Conservation (phyloP, 2,888 invertebrate genomes). For the Ephialtes manifestator region DNA sequence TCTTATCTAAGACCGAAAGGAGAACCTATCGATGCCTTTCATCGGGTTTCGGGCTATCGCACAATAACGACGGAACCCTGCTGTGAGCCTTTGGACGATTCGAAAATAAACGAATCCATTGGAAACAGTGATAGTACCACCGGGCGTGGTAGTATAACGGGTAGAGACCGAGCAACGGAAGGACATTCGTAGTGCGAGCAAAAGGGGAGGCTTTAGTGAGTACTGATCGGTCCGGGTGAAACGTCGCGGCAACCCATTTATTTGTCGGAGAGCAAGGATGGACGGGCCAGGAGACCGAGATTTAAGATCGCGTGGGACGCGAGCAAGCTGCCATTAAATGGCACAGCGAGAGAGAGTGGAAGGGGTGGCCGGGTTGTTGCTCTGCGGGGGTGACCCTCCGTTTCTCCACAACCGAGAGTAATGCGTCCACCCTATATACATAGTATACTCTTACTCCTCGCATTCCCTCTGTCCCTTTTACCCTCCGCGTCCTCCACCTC, state of each 20-base stretch:
- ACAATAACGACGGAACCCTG: slow-evolving; percentile 44
- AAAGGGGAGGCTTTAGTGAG: slow-evolving; percentile 42
- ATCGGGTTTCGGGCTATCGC: slow-evolving; percentile 38
- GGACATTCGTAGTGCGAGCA: slow-evolving; percentile 1
- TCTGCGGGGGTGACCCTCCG: slow-evolving; percentile 52
- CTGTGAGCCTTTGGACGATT: slow-evolving; percentile 25
- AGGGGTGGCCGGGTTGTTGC: slow-evolving; percentile 54
- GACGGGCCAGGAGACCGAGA: slow-evolving; percentile 63
- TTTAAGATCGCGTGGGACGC: slow-evolving; percentile 72
- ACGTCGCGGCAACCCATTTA: slow-evolving; percentile 64
- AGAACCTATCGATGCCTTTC: slow-evolving; percentile 49
- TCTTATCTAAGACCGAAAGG: slow-evolving; percentile 44
- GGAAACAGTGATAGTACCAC: slow-evolving; percentile 25
- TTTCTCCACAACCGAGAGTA: slow-evolving; percentile 51
- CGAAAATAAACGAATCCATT: slow-evolving; percentile 51
- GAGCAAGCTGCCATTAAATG: slow-evolving; percentile 72
- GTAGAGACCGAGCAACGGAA: background rate
- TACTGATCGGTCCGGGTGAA: slow-evolving; percentile 60
- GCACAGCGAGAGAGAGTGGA: slow-evolving; percentile 51
- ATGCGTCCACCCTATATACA: slow-evolving; percentile 62
- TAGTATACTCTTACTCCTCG: slow-evolving; percentile 62
- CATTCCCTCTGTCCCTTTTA: slow-evolving; percentile 55
- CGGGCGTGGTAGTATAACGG: background rate
- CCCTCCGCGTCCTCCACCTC: slow-evolving; percentile 46
- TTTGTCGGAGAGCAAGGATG: slow-evolving; percentile 61